Evolutionary conservation across 2,113 vertebrate species (phyloP).

Genomic region (Phyllopteryx taeniolatus): DNA sequence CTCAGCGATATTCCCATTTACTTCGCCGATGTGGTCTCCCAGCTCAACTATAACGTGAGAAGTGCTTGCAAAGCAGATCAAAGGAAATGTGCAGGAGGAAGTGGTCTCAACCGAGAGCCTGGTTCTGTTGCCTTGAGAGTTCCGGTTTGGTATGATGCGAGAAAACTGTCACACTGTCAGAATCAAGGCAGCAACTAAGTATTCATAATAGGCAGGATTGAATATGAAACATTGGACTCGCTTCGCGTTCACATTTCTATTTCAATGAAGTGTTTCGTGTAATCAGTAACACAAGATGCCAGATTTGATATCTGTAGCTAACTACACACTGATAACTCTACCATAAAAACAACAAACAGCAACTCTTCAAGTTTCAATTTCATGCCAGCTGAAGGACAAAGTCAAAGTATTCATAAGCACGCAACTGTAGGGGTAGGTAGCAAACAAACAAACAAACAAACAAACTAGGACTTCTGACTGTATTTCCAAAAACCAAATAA

Average conservation of each 20-base stretch:
- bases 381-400: no score
- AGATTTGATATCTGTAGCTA: neutral
- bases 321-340: neutral
- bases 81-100: constrained; percentile 49
- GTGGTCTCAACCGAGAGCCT: constrained; percentile 34
- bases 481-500: no score
- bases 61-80: neutral
- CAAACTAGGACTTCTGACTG: no score
- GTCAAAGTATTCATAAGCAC: no score
- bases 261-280: neutral
- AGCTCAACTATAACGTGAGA: neutral
- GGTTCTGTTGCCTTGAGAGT: constrained; percentile 48
- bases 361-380: no score
- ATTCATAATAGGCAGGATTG: neutral
- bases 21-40: neutral
- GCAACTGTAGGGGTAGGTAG: no score
- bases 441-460: no score
- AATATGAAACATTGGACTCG: neutral
- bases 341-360: no score
- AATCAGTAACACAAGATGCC: neutral
- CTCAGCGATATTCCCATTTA: neutral
- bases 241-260: neutral
- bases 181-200: constrained; percentile 14
- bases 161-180: constrained; percentile 17
- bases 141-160: constrained; percentile 22